Percentiles rank a stretch among this genome's conserved stretches.
phyloP scores from a whole-genome alignment of 92 coral and sea anemone species.

The Heteractis magnifica region DNA sequence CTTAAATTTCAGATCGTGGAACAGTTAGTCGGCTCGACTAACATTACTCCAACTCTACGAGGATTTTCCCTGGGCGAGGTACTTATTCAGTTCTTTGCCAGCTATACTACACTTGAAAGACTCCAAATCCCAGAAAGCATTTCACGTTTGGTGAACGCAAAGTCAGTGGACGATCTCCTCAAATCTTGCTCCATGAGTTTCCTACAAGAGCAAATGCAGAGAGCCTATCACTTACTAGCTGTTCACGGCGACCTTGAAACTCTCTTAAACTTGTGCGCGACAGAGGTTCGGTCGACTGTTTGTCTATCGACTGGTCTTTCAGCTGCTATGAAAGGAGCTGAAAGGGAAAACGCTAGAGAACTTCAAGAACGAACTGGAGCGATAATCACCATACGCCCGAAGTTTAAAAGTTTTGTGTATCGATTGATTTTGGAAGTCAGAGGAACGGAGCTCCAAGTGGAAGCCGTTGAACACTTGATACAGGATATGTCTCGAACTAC shows the following conservation, averaged over 20 bases:
- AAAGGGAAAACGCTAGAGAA: slow-evolving; percentile 69
- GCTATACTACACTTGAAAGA: slow-evolving; percentile 48
- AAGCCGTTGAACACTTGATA: slow-evolving; percentile 75
- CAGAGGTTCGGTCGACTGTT: slow-evolving; percentile 77
- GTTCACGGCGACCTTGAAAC: slow-evolving; percentile 72
- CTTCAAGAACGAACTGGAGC: slow-evolving; percentile 85
- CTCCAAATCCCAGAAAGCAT: slow-evolving; percentile 60
- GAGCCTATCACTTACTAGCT: slow-evolving; percentile 86
- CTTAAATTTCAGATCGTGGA: neutral
- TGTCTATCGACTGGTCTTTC: slow-evolving; percentile 71
- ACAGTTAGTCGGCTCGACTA: neutral
- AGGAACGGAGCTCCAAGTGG: slow-evolving; percentile 86
- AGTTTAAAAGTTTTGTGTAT: slow-evolving; percentile 69
- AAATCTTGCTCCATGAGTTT: slow-evolving; percentile 62
- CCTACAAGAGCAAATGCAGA: slow-evolving; percentile 91
- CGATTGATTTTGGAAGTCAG: slow-evolving; percentile 83
- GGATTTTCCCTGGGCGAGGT: slow-evolving; percentile 68
- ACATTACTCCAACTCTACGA: slow-evolving; percentile 28
- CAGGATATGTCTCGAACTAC: slow-evolving; percentile 71
- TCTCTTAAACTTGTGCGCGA: slow-evolving; percentile 66
- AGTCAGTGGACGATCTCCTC: slow-evolving; percentile 63
- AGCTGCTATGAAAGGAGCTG: slow-evolving; percentile 71
- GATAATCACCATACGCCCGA: slow-evolving; percentile 76
- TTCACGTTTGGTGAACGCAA: slow-evolving; percentile 61
- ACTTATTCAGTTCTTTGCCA: slow-evolving; percentile 71